A percentile compares a stretch with the other conserved stretches of the same genome.
phyloP scores from a whole-genome alignment of 2,113 vertebrate genomes.

The Aldabrachelys gigantea region DNA sequence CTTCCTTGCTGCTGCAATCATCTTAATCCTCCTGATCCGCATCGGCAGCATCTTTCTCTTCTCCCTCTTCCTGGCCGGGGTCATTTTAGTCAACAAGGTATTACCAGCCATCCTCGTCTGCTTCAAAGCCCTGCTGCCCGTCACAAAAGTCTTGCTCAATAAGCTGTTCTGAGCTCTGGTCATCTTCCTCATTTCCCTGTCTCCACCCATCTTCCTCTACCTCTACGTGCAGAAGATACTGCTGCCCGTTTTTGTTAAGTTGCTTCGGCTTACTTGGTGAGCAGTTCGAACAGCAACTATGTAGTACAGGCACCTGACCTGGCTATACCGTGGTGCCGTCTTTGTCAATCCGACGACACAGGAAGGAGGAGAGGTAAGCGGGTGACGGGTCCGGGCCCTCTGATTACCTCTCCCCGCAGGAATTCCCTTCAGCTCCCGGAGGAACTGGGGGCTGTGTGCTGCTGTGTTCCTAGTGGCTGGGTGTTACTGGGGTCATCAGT shows the following conservation, averaged over 20 bases:
- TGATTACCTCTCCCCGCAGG: not conserved
- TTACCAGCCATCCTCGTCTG: not conserved
- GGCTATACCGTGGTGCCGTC: not conserved
- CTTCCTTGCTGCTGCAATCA: not conserved
- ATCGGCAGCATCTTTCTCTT: not conserved
- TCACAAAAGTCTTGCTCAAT: not conserved
- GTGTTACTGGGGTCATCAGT: not conserved
- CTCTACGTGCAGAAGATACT: not conserved
- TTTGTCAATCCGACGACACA: not conserved
- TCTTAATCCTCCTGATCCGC: not conserved
- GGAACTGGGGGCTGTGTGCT: too few species aligned
- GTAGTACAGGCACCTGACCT: not conserved
- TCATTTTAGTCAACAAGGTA: not conserved
- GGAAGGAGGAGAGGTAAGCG: not conserved
- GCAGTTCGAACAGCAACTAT: not conserved
- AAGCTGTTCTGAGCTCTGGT: not conserved
- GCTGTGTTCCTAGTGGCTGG: too few species aligned
- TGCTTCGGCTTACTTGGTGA: not conserved
- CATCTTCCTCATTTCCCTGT: not conserved
- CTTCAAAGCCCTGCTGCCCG: not conserved
- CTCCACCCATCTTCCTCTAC: not conserved
- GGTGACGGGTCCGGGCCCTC: not conserved
- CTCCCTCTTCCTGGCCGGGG: not conserved
- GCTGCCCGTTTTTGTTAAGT: not conserved
- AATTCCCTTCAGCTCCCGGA: too few species aligned